These are phyloP conservation scores for Diabrotica undecimpunctata DNA, from an alignment of 1,140 invertebrate genomes.

Conservation along the genomic window DNA sequence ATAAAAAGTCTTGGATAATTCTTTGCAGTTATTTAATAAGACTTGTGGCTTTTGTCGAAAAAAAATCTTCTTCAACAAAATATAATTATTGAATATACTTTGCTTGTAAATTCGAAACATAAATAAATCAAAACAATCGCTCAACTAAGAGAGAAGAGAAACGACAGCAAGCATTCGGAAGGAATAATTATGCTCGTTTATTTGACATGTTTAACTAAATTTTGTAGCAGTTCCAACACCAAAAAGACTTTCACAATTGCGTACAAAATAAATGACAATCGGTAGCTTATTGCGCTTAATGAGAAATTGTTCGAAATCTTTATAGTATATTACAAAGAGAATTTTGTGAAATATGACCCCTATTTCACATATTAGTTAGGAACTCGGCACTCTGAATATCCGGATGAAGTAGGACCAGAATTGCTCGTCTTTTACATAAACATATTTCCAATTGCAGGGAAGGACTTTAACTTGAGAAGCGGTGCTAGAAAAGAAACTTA, in stretches of 20 bases:
- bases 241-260: conserved; percentile 42
- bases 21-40: too few species aligned
- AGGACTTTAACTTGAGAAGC: conserved; percentile 11
- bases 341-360: conserved; percentile 32
- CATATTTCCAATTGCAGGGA: conserved; percentile 34
- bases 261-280: conserved; percentile 44
- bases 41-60: too few species aligned
- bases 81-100: too few species aligned
- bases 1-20: too few species aligned
- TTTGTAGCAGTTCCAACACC: conserved; percentile 22
- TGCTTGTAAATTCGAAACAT: too few species aligned
- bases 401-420: conserved; percentile 16
- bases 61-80: too few species aligned
- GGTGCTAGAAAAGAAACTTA: too few species aligned
- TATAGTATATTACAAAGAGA: conserved; percentile 31
- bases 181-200: conserved; percentile 22
- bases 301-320: conserved; percentile 46
- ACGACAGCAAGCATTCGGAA: neutral
- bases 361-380: conserved; percentile 17
- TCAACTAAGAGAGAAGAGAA: neutral
- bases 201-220: conserved; percentile 40
- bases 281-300: conserved; percentile 43
- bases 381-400: conserved; percentile 7
- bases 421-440: conserved; percentile 35
- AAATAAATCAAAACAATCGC: conserved; percentile 21